Evolutionary conservation across 1,140 invertebrate species (phyloP).

Genomic region (Musca vetustissima): DNA sequence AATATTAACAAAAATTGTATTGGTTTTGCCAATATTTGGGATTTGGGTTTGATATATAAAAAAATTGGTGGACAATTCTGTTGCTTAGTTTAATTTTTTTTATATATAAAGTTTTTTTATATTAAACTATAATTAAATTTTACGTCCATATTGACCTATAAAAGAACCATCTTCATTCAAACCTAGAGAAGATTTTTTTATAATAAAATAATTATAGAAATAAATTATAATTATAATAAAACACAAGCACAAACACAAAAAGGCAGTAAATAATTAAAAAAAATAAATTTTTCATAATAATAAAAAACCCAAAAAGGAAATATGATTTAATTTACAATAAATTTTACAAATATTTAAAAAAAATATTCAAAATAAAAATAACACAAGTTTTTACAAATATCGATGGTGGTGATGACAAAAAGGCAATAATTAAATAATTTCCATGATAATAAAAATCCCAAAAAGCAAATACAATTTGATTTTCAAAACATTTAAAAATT

Average conservation of each 20-base stretch:
- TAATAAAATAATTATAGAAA: not conserved
- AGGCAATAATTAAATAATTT: no score
- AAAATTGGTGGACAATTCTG: not conserved
- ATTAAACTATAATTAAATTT: conserved; percentile 57
- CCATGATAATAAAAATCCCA: not conserved
- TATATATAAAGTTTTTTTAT: not conserved
- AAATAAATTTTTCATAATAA: no score
- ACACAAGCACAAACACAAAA: not conserved
- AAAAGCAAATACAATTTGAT: not conserved
- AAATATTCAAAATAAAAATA: no score
- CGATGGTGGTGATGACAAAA: no score
- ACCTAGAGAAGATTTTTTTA: conserved; percentile 61
- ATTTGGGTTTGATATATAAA: not conserved
- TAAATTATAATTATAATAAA: not conserved
- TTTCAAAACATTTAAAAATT: no score
- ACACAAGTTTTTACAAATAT: no score
- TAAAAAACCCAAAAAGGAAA: no score
- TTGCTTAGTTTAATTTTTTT: not conserved
- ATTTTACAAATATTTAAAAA: no score
- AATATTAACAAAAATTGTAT: no score
- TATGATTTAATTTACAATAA: no score
- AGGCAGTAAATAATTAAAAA: no score
- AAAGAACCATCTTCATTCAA: conserved; percentile 99
- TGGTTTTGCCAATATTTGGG: not conserved
- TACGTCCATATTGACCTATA: conserved; percentile 91